Evolutionary conservation across 2,888 invertebrate genomes (phyloP).

Genomic region (Apoderus coryli): DNA sequence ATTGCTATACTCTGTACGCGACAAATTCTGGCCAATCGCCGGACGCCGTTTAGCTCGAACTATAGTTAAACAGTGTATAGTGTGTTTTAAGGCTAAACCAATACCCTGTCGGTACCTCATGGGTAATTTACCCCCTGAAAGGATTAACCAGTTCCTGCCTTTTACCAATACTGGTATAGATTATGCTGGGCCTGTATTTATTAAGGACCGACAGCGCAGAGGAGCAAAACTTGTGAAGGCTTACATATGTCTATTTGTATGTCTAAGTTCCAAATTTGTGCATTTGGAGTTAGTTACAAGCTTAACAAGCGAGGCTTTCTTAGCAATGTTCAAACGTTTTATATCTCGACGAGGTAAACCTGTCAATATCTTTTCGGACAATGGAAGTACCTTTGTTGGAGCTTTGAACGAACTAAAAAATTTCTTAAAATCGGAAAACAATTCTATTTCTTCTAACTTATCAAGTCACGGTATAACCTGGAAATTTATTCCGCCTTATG

Average conservation of each 20-base stretch:
- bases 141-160: slow-evolving; percentile 13
- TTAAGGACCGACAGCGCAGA: slow-evolving; percentile 4
- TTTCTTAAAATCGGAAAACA: slow-evolving; percentile 1
- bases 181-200: slow-evolving; percentile 7
- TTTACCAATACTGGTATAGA: slow-evolving; percentile 6
- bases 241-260: slow-evolving; percentile 9
- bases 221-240: slow-evolving; percentile 5
- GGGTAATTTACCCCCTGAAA: slow-evolving; percentile 16
- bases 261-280: slow-evolving; percentile 6
- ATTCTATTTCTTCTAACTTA: slow-evolving; percentile 2
- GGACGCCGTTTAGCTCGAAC: slow-evolving; percentile 13
- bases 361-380: slow-evolving; percentile 6
- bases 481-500: slow-evolving; percentile 8
- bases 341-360: slow-evolving; percentile 8
- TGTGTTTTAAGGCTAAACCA: slow-evolving; percentile 15
- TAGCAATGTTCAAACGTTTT: slow-evolving; percentile 6
- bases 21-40: slow-evolving; percentile 18
- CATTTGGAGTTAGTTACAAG: no score
- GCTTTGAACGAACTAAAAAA: slow-evolving; percentile 7
- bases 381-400: slow-evolving; percentile 9
- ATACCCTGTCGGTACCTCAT: slow-evolving; percentile 13
- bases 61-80: slow-evolving; percentile 13
- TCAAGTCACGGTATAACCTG: slow-evolving; percentile 8
- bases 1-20: no score
- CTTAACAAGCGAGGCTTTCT: no score